Conservation (phyloP, 2,888 invertebrate genomes). For the Willowsia nigromaculata region DNA sequence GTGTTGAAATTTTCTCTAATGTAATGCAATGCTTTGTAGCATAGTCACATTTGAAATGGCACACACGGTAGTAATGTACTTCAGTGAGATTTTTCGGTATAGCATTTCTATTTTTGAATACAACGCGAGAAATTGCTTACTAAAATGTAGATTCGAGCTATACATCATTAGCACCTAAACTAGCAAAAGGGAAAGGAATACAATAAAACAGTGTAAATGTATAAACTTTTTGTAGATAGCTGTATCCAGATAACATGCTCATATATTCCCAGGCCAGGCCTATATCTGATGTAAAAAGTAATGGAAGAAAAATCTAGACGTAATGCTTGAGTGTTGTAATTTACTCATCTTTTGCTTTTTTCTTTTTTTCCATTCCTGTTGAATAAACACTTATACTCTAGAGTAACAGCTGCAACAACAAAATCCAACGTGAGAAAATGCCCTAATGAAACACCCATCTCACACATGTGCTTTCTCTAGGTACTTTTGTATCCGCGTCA, state of each 20-base stretch:
- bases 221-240: background rate
- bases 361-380: background rate
- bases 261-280: background rate
- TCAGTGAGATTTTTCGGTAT: background rate
- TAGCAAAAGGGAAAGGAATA: background rate
- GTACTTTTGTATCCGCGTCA: constrained; percentile 6
- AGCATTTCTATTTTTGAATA: background rate
- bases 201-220: background rate
- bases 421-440: constrained; percentile 20
- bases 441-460: constrained; percentile 46
- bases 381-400: background rate
- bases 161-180: background rate
- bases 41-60: background rate
- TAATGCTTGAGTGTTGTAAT: background rate
- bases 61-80: background rate
- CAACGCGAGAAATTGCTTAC: background rate
- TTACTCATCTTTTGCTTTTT: background rate
- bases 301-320: background rate
- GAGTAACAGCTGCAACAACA: constrained; percentile 55
- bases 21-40: background rate
- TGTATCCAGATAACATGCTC: background rate
- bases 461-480: constrained; percentile 17
- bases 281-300: background rate
- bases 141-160: background rate
- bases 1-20: too few relatives aligned